These are phyloP conservation scores for Chrysaora quinquecirrha DNA, from an alignment of 30 jellyfish, hydroid and myxozoan genomes.

Conservation along the genomic window DNA sequence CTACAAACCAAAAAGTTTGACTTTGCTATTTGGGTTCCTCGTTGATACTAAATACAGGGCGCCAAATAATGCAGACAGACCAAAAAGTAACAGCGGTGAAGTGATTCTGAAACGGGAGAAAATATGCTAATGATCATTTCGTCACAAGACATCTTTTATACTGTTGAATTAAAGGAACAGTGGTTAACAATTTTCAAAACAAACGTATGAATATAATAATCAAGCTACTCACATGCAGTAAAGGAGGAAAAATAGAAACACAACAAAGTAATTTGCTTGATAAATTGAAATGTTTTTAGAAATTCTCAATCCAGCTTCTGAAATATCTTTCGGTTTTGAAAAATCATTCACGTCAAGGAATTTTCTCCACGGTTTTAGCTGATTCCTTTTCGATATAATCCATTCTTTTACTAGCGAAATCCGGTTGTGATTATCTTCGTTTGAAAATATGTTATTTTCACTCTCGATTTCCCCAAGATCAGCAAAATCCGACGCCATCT, in stretches of 20 bases:
- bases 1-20: constrained; percentile 70
- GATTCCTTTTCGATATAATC: constrained; percentile 58
- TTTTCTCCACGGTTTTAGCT: constrained; percentile 86
- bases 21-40: constrained; percentile 67
- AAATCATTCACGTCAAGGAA: constrained; percentile 70
- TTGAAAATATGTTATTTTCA: not conserved
- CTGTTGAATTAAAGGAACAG: too few species aligned
- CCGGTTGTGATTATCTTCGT: constrained; percentile 16
- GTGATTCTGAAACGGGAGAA: constrained; percentile 61
- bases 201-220: not conserved
- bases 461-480: not conserved
- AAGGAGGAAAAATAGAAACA: constrained; percentile 64
- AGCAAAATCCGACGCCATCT: not conserved
- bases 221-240: constrained; percentile 83
- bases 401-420: constrained; percentile 37
- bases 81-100: constrained; percentile 86
- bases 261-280: constrained; percentile 80
- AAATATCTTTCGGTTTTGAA: constrained; percentile 79
- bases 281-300: constrained; percentile 65
- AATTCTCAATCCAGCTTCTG: constrained; percentile 71
- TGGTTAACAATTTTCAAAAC: too few species aligned
- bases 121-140: not conserved
- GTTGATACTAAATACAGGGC: constrained; percentile 77
- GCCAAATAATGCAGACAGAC: constrained; percentile 63
- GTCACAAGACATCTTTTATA: too few species aligned